Percentiles rank a stretch among this genome's conserved stretches.
Evolutionary conservation across 2,888 invertebrate species (phyloP).

Genomic region (Volucella zonaria): DNA sequence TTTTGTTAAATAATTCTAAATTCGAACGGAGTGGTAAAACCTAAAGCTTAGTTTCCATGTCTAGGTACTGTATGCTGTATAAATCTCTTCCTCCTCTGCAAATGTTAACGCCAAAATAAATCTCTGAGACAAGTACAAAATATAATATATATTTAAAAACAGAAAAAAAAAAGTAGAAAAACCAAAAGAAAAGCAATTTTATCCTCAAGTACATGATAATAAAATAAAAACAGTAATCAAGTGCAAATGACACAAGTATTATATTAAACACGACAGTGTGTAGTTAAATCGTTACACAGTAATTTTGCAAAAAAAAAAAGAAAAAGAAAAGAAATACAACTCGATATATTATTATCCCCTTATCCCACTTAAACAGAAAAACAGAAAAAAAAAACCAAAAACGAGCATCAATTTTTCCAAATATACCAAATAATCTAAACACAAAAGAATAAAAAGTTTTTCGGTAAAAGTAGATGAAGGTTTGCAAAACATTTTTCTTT

Average conservation of each 20-base stretch:
- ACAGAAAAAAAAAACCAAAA: slow-evolving; percentile 8
- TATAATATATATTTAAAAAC: too few species aligned
- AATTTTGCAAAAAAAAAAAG: slow-evolving; percentile 17
- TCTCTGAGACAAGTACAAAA: slow-evolving; percentile 46
- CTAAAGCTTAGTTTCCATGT: slow-evolving; percentile 58
- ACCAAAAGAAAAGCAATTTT: slow-evolving; percentile 16
- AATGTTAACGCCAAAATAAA: slow-evolving; percentile 72
- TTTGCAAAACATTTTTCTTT: slow-evolving; percentile 73
- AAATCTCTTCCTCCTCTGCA: slow-evolving; percentile 40
- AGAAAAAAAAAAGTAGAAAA: slow-evolving; percentile 29
- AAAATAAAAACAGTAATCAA: slow-evolving; percentile 37
- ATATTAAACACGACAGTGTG: slow-evolving; percentile 24
- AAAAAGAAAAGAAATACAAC: slow-evolving; percentile 2
- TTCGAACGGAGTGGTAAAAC: slow-evolving; percentile 58
- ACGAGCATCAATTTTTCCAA: slow-evolving; percentile 50
- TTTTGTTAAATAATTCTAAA: neutral
- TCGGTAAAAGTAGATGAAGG: slow-evolving; percentile 75
- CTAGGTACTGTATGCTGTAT: slow-evolving; percentile 72
- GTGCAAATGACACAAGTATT: slow-evolving; percentile 50
- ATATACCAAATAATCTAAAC: slow-evolving; percentile 39
- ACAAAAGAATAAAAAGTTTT: slow-evolving; percentile 63
- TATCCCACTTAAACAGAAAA: neutral
- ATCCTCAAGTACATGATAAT: slow-evolving; percentile 11
- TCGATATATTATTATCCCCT: neutral
- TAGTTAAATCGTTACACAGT: slow-evolving; percentile 34